Conservation (phyloP, 2,888 invertebrate genomes). For the Icerya purchasi region DNA sequence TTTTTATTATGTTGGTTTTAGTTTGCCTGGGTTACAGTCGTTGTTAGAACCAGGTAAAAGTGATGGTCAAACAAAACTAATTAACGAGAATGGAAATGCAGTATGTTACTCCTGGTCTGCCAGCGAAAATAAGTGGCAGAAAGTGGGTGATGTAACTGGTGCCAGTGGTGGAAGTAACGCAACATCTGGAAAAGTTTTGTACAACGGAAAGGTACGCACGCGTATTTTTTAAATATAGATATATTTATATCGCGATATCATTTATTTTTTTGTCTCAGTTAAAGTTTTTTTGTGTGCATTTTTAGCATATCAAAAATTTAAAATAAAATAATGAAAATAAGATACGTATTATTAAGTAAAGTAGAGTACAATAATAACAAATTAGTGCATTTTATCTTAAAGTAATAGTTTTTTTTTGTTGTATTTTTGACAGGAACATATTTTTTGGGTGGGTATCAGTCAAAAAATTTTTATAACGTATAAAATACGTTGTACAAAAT, state of each 20-base stretch:
- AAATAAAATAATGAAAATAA: no score
- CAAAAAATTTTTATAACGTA: no score
- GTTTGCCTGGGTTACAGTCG: constrained; percentile 60
- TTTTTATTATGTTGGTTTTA: no score
- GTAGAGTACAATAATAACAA: no score
- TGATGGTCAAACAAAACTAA: constrained; percentile 69
- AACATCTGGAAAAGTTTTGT: constrained; percentile 49
- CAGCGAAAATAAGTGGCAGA: constrained; percentile 46
- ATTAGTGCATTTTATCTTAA: no score
- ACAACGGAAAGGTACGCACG: constrained; percentile 56
- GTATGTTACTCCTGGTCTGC: constrained; percentile 60
- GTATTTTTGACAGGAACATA: no score
- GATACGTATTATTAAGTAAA: no score
- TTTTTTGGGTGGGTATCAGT: no score
- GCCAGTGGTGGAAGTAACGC: constrained; percentile 40
- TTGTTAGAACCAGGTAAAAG: constrained; percentile 50
- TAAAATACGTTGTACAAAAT: no score
- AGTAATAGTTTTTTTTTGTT: no score
- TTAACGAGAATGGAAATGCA: constrained; percentile 49
- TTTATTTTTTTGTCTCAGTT: not conserved
- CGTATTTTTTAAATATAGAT: not conserved
- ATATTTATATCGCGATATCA: not conserved
- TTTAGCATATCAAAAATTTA: no score
- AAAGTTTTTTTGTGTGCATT: constrained; percentile 3
- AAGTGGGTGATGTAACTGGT: constrained; percentile 77